phyloP scores from a whole-genome alignment of 1,140 invertebrate species.

The Achroia grisella region DNA sequence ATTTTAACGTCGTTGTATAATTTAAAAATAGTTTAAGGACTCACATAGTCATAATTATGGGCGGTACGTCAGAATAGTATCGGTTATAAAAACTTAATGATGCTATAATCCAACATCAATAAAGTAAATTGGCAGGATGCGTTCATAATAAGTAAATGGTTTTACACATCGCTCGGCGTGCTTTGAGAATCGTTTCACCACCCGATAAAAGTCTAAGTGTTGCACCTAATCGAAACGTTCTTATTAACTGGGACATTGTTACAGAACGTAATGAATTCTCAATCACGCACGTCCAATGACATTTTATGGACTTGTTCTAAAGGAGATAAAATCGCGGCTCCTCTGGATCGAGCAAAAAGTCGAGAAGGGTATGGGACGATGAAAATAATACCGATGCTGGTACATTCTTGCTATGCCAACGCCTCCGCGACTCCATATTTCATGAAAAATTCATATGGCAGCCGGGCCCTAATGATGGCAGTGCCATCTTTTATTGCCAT shows the following conservation, averaged over 20 bases:
- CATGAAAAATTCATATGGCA: constrained; percentile 69
- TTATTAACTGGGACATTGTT: constrained; percentile 12
- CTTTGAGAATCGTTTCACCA: constrained; percentile 2
- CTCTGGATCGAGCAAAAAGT: constrained; percentile 41
- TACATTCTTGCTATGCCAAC: constrained; percentile 35
- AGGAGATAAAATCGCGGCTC: constrained; percentile 43
- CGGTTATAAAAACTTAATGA: constrained; percentile 63
- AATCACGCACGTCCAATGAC: constrained; percentile 32
- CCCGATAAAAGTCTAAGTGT: background rate
- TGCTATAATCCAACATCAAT: constrained; percentile 62
- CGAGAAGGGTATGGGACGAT: constrained; percentile 32
- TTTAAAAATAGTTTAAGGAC: constrained; percentile 66
- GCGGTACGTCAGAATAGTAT: constrained; percentile 38
- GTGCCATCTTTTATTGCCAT: constrained; percentile 63
- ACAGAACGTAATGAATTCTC: constrained; percentile 37
- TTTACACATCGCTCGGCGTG: constrained; percentile 28
- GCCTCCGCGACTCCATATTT: constrained; percentile 51
- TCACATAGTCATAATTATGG: constrained; percentile 57
- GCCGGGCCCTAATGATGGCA: constrained; percentile 56
- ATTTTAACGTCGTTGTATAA: constrained; percentile 42
- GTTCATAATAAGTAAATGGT: constrained; percentile 50
- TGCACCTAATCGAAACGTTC: background rate
- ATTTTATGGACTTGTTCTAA: constrained; percentile 45
- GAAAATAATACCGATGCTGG: constrained; percentile 39
- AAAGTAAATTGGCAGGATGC: constrained; percentile 67